Evolutionary conservation across 1,140 invertebrate species (phyloP).

Genomic region (Ceratina japonica): DNA sequence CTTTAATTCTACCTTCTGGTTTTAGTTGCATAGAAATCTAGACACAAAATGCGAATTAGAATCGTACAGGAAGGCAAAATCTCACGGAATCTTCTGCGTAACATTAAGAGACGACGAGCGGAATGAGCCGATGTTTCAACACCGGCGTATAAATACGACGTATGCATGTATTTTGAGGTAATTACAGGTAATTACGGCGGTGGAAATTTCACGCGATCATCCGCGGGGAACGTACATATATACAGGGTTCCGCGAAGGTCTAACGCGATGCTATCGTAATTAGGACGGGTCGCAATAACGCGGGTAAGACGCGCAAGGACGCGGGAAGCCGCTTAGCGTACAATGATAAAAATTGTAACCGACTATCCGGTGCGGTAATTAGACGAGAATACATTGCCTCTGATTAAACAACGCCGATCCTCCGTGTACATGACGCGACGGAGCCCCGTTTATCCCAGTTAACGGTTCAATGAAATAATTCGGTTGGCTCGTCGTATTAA

Average conservation of each 20-base stretch:
- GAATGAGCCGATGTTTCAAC: neutral
- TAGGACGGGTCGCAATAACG: slow-evolving; percentile 12
- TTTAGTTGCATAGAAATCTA: neutral
- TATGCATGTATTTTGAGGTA: slow-evolving; percentile 13
- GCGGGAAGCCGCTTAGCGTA: slow-evolving; percentile 33
- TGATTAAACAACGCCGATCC: neutral
- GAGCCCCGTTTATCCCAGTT: neutral
- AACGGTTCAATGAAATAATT: slow-evolving; percentile 11
- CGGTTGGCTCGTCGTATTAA: neutral
- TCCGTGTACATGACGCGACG: neutral
- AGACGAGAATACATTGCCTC: slow-evolving; percentile 1
- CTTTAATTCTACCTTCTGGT: no score
- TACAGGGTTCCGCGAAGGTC: neutral
- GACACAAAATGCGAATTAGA: neutral
- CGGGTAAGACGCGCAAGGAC: slow-evolving; percentile 30
- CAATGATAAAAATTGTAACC: slow-evolving; percentile 23
- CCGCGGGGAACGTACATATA: neutral
- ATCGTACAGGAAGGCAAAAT: neutral
- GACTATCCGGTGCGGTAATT: slow-evolving; percentile 3
- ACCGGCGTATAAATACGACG: slow-evolving; percentile 31
- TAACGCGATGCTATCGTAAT: slow-evolving; percentile 27
- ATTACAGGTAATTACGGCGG: slow-evolving; percentile 62
- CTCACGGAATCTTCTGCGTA: slow-evolving; percentile 21
- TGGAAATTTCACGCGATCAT: slow-evolving; percentile 60
- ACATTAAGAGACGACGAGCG: neutral